These are phyloP conservation scores for Melospiza melodia DNA, from an alignment of 2,113 vertebrate genomes.

Conservation along the genomic window DNA sequence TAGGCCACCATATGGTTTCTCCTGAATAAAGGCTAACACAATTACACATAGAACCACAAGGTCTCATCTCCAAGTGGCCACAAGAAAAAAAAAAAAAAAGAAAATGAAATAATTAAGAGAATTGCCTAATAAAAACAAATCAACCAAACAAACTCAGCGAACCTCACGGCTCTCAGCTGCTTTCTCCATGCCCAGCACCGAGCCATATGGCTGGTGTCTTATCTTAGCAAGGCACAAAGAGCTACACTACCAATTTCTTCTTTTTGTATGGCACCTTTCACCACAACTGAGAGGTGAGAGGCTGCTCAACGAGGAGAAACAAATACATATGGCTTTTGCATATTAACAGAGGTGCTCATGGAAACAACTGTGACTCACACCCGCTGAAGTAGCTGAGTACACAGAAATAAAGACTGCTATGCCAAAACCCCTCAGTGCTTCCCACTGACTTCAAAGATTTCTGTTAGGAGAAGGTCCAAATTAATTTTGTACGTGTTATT, in stretches of 20 bases:
- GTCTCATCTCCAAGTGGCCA: not conserved
- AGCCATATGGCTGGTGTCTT: not conserved
- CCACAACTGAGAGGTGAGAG: not conserved
- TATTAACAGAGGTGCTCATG: not conserved
- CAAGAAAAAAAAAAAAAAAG: not conserved
- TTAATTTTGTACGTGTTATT: slow-evolving; percentile 20
- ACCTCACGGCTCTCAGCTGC: not conserved
- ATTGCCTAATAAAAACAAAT: not conserved
- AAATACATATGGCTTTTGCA: not conserved
- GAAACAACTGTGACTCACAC: not conserved
- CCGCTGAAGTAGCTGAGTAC: not conserved
- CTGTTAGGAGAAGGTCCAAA: slow-evolving; percentile 35
- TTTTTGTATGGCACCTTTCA: not conserved
- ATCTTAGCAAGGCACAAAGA: slow-evolving; percentile 13
- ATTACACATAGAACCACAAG: not conserved
- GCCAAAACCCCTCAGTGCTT: slow-evolving; percentile 8
- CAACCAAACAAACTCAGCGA: not conserved
- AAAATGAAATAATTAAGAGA: not conserved
- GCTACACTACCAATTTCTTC: not conserved
- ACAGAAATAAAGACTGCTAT: not conserved
- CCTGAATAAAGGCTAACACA: not conserved
- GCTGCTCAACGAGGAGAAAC: not conserved
- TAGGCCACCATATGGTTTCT: not conserved
- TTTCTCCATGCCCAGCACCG: not conserved
- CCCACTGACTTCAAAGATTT: slow-evolving; percentile 42